These are phyloP conservation scores for Eolophus roseicapilla DNA, from an alignment of 2,113 vertebrate species.

Conservation along the genomic window DNA sequence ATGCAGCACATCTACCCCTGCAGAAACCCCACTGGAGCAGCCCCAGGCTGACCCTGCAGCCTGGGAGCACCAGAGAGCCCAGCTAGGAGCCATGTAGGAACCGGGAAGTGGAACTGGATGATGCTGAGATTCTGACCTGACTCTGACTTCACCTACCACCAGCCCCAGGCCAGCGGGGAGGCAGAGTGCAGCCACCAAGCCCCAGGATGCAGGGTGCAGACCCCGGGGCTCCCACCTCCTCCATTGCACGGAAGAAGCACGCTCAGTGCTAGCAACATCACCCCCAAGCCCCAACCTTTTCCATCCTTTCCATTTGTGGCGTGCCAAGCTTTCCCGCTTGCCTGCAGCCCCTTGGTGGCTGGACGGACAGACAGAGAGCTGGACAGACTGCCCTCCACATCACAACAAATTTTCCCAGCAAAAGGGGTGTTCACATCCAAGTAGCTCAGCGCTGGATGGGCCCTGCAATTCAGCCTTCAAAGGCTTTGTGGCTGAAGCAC, in stretches of 20 bases:
- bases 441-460: background rate
- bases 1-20: background rate
- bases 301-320: background rate
- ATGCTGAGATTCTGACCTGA: background rate
- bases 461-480: slow-evolving; percentile 18
- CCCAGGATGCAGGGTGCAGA: rapidly evolving
- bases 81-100: background rate
- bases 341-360: background rate
- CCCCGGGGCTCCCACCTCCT: background rate
- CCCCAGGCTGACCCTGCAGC: background rate
- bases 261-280: background rate
- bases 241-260: rapidly evolving
- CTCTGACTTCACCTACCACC: background rate
- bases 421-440: background rate
- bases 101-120: background rate
- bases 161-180: rapidly evolving
- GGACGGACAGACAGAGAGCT: background rate
- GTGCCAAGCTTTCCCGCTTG: background rate
- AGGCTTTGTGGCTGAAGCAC: background rate
- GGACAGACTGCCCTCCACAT: background rate
- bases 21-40: background rate
- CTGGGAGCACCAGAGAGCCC: background rate
- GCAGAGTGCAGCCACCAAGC: rapidly evolving
- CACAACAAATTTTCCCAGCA: background rate
- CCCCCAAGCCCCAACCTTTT: background rate